Evolutionary conservation across 1,140 invertebrate genomes (phyloP).

Genomic region (Brachionus plicatilis): DNA sequence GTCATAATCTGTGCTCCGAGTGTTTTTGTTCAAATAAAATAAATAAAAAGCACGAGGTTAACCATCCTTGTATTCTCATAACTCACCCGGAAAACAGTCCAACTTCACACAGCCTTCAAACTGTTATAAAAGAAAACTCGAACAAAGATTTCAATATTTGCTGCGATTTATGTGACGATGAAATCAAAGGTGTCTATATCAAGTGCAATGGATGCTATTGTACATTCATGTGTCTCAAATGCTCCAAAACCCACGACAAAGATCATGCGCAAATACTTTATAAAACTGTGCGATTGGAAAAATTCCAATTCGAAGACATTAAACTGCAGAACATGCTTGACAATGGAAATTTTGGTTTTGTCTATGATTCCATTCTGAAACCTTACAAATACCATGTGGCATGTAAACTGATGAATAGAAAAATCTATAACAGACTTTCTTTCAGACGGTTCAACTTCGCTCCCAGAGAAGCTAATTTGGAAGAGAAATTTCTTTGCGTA

Average conservation of each 20-base stretch:
- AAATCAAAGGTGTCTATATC: neutral
- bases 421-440: neutral
- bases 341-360: slow-evolving; percentile 14
- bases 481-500: neutral
- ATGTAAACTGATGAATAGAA: slow-evolving; percentile 25
- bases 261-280: neutral
- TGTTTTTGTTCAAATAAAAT: neutral
- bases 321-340: slow-evolving; percentile 8
- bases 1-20: slow-evolving; percentile 7
- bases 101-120: neutral
- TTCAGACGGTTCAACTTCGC: neutral
- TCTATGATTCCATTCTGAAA: neutral
- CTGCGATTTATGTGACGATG: neutral
- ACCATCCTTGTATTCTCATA: neutral
- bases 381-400: neutral
- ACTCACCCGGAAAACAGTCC: neutral
- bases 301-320: neutral
- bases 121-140: neutral
- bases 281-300: neutral
- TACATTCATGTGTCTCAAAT: slow-evolving; percentile 13
- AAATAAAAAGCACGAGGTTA: neutral
- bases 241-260: neutral
- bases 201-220: slow-evolving; percentile 21
- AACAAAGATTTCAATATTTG: neutral
- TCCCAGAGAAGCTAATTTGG: neutral